Evolutionary conservation across 2,888 invertebrate species (phyloP).

Genomic region (Corbicula japonica): DNA sequence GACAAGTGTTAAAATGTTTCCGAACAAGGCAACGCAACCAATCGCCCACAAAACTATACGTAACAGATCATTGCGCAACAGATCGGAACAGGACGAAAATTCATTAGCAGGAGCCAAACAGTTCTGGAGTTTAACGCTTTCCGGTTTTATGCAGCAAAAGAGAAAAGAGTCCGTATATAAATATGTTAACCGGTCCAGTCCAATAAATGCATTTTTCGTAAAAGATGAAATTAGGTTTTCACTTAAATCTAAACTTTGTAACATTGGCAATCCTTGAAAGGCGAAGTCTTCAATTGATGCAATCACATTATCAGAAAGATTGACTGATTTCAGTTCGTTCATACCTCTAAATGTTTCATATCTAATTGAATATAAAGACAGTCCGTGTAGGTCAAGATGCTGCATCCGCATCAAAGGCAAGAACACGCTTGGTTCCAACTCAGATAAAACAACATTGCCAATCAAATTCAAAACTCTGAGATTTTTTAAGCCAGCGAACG

Average conservation of each 20-base stretch:
- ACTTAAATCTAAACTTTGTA: constrained; percentile 10
- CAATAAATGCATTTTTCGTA: constrained; percentile 12
- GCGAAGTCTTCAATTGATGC: not conserved
- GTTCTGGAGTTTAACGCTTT: not conserved
- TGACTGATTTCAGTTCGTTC: not conserved
- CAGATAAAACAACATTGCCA: constrained; percentile 1
- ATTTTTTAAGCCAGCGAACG: constrained; percentile 12
- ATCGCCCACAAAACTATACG: constrained; percentile 22
- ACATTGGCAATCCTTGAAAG: not conserved
- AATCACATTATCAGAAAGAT: constrained; percentile 14
- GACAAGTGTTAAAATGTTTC: constrained; percentile 28
- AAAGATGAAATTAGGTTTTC: constrained; percentile 13
- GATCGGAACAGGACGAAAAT: constrained; percentile 33
- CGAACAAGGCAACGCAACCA: constrained; percentile 19
- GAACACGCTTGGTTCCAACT: not conserved
- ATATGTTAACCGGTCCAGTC: not conserved
- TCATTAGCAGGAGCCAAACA: constrained; percentile 17
- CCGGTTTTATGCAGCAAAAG: constrained; percentile 30
- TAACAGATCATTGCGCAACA: constrained; percentile 16
- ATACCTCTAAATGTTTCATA: constrained; percentile 17
- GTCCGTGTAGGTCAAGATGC: not conserved
- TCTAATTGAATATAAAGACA: not conserved
- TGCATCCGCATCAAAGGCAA: not conserved
- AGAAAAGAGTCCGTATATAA: constrained; percentile 13
- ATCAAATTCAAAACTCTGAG: constrained; percentile 4